Evolutionary conservation across 2,113 vertebrate genomes (phyloP).

Genomic region (Hyperopisus bebe): DNA sequence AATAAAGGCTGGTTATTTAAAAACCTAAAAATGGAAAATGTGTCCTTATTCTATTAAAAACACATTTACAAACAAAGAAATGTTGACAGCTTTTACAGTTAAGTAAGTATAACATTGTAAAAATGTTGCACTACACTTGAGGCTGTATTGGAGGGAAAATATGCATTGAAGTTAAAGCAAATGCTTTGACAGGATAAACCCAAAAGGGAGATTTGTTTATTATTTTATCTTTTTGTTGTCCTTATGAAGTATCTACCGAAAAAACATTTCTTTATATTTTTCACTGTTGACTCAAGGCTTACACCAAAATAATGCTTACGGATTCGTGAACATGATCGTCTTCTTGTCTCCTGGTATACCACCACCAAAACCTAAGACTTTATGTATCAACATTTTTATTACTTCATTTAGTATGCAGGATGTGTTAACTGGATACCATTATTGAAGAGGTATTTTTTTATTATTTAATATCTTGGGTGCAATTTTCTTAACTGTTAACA

Average conservation of each 20-base stretch:
- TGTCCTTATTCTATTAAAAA: neutral
- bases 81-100: neutral
- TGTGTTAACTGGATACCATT: neutral
- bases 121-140: neutral
- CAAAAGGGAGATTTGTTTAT: neutral
- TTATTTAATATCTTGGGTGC: neutral
- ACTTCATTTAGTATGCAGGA: neutral
- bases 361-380: neutral
- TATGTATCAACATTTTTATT: neutral
- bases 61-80: neutral
- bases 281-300: neutral
- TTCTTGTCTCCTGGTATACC: neutral
- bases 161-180: neutral
- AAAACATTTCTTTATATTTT: neutral
- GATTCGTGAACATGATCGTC: neutral
- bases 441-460: neutral
- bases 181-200: neutral
- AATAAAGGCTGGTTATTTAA: neutral
- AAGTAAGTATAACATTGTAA: neutral
- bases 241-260: neutral
- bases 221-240: neutral
- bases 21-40: neutral
- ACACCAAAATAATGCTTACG: neutral
- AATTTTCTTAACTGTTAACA: neutral
- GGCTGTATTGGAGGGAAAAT: neutral